Conservation (phyloP, 1,140 invertebrate species). For the Dolichoris vasculosae region DNA sequence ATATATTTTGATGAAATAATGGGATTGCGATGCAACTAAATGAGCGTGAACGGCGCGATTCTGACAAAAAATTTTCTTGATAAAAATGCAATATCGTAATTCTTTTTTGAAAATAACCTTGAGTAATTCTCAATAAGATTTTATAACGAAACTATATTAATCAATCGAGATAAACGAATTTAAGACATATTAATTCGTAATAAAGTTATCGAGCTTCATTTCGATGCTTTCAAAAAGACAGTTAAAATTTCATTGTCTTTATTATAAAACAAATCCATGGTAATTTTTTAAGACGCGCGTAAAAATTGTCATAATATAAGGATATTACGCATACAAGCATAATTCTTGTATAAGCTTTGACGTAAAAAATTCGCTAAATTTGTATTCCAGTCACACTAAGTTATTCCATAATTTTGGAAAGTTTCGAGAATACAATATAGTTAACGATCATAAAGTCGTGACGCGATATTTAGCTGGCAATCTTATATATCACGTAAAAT, state of each 20-base stretch:
- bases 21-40: neutral
- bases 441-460: conserved; percentile 14
- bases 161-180: neutral
- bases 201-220: neutral
- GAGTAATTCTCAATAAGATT: neutral
- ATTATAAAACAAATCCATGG: neutral
- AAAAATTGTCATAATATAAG: neutral
- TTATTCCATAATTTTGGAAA: conserved; percentile 4
- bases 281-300: neutral
- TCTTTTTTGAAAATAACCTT: neutral
- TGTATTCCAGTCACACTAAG: neutral
- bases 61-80: neutral
- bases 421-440: neutral
- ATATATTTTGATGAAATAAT: neutral
- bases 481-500: conserved; percentile 24
- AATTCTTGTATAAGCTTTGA: neutral
- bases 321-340: no score
- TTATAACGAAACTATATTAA: neutral
- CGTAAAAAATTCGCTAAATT: neutral
- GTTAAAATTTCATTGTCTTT: neutral
- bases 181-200: neutral
- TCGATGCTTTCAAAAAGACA: neutral
- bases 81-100: neutral
- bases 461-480: conserved; percentile 14
- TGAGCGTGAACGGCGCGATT: neutral